Evolutionary conservation across 1,140 invertebrate genomes (phyloP).

Genomic region (Platyscapa corneri): DNA sequence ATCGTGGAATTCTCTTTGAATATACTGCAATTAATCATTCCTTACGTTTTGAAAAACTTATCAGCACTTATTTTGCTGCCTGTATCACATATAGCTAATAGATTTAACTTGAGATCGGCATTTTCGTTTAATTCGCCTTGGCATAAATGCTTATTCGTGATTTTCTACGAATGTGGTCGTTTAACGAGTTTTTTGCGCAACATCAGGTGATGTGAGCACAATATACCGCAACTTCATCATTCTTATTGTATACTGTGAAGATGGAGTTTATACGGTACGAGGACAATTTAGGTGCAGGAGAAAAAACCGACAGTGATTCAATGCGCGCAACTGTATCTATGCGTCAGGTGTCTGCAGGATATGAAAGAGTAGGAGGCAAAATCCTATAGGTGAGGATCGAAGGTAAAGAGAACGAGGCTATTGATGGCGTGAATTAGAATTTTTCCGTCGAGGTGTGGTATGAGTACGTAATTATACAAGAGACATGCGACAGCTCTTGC

Average conservation of each 20-base stretch:
- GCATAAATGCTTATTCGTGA: constrained; percentile 22
- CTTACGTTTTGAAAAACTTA: no score
- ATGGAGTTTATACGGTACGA: background rate
- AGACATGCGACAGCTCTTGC: constrained; percentile 7
- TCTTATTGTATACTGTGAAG: background rate
- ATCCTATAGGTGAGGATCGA: background rate
- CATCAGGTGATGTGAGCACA: background rate
- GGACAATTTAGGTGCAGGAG: background rate
- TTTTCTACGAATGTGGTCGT: background rate
- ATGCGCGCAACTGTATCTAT: background rate
- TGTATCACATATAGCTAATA: background rate
- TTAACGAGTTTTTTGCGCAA: constrained; percentile 32
- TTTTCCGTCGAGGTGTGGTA: background rate
- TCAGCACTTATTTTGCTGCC: no score
- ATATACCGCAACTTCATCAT: background rate
- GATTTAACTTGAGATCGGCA: background rate
- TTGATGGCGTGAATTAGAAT: background rate
- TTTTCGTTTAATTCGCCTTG: constrained; percentile 26
- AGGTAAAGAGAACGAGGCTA: constrained; percentile 29
- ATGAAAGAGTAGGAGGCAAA: background rate
- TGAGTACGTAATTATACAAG: background rate
- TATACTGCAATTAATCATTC: background rate
- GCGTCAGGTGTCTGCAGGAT: constrained; percentile 10
- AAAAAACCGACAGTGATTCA: background rate
- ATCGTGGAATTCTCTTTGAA: background rate